These are phyloP conservation scores for Neoarius graeffei DNA, from an alignment of 2,113 vertebrate genomes.

Conservation along the genomic window DNA sequence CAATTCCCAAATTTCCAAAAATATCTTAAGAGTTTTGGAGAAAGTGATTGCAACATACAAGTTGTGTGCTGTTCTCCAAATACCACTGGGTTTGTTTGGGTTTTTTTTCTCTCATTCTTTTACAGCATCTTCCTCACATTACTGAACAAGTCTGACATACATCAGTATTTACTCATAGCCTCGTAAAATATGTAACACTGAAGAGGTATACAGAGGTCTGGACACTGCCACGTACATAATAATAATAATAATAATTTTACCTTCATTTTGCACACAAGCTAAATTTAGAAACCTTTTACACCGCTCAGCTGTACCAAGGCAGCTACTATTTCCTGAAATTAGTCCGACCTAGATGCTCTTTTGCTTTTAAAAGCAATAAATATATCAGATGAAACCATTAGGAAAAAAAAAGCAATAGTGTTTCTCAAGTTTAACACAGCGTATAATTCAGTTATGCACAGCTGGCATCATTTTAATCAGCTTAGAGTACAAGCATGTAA, in stretches of 20 bases:
- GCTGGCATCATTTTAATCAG: conserved; percentile 32
- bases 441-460: conserved; percentile 28
- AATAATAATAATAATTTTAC: no score
- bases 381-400: neutral
- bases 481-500: neutral
- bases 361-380: neutral
- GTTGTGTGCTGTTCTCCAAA: neutral
- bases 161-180: neutral
- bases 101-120: neutral
- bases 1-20: neutral
- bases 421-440: neutral
- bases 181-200: neutral
- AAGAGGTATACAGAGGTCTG: neutral
- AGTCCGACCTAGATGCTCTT: no score
- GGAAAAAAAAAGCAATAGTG: neutral
- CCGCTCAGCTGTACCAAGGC: neutral
- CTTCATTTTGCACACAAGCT: neutral
- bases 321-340: neutral
- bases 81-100: neutral
- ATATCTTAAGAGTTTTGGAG: neutral
- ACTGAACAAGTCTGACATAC: neutral
- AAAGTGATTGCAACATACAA: neutral
- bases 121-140: neutral
- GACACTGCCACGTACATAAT: neutral
- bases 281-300: neutral